Evolutionary conservation across 2,888 invertebrate genomes (phyloP), one percentile per base, ranked within the genome.

Genomic region (Rhorus exstirpatorius): DNA sequence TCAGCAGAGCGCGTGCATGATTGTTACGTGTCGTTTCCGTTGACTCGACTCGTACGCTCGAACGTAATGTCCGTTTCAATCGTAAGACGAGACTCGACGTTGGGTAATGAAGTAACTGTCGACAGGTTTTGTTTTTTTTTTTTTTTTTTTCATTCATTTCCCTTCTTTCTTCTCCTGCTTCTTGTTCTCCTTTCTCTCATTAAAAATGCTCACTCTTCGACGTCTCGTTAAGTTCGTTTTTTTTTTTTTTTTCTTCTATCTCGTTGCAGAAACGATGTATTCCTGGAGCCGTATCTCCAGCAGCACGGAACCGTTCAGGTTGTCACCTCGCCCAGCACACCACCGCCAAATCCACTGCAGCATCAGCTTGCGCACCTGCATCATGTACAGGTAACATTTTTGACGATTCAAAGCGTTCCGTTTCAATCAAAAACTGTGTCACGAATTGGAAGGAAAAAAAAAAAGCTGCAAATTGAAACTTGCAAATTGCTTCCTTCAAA

Each of bases 261-360:
- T 74, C 93, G 91, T 95, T 95, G 0, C 95, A 96, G 96, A 94
- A 96, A 95, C 94, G 96, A 96, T 91, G 95, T 95, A 84, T 96
- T 96, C 92, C 94, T 96, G 89, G 96, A 96, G 92, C 96, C 96
- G 44, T 96, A 96, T 91, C 94, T 96, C 85, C 96, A 96, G 83
- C 90, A 92, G 81, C 92, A 92, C 76, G 91, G 91, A 74, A 91
- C 92, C 81, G 91, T 91, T 86, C 92, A 91, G 86, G 91, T 91
- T 83, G 91, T 90, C 89, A 91, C 88, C 84, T 92, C 92, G 79
- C 92, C 92, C 76, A 91, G 89, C 85, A 92, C 92, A 77, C 91
- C 92, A 71, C 92, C 92, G 81, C 92, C 92, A 58, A 91, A 93
- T 89, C 92, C 92, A 76, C 90, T 92, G 77, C 92, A 92, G 79